Evolutionary conservation across 2,888 invertebrate species (phyloP).

Genomic region (Diachrysia chrysitis): DNA sequence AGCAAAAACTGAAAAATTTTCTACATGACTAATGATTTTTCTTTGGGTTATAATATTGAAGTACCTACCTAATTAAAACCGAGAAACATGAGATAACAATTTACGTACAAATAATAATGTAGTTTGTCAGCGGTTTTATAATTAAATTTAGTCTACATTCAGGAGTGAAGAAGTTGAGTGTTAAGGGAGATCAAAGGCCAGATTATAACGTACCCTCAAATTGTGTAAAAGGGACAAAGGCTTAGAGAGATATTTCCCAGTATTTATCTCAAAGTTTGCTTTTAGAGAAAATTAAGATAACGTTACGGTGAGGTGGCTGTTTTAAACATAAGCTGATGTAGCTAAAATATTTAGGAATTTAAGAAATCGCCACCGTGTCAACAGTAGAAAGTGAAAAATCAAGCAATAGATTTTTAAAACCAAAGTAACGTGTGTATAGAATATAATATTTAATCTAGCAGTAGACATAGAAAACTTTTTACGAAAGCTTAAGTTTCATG

Average conservation of each 20-base stretch:
- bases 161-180: slow-evolving; percentile 23
- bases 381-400: background rate
- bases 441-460: too few relatives aligned
- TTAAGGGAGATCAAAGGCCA: slow-evolving; percentile 40
- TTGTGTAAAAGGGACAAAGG: slow-evolving; percentile 33
- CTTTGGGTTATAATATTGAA: background rate
- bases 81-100: background rate
- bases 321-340: background rate
- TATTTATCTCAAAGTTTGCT: slow-evolving; percentile 33
- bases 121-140: slow-evolving; percentile 29
- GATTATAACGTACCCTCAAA: slow-evolving; percentile 46
- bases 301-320: background rate
- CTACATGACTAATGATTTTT: background rate
- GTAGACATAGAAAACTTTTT: too few relatives aligned
- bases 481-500: too few relatives aligned
- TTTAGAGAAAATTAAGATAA: background rate
- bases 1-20: background rate
- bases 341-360: background rate
- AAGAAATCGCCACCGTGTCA: background rate
- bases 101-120: slow-evolving; percentile 6
- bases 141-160: slow-evolving; percentile 35
- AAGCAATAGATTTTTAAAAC: too few relatives aligned
- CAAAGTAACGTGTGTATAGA: too few relatives aligned
- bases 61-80: background rate
- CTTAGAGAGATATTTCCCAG: slow-evolving; percentile 20